Evolutionary conservation across 2,113 vertebrate species (phyloP).

Genomic region (Leptobrachium leishanense): DNA sequence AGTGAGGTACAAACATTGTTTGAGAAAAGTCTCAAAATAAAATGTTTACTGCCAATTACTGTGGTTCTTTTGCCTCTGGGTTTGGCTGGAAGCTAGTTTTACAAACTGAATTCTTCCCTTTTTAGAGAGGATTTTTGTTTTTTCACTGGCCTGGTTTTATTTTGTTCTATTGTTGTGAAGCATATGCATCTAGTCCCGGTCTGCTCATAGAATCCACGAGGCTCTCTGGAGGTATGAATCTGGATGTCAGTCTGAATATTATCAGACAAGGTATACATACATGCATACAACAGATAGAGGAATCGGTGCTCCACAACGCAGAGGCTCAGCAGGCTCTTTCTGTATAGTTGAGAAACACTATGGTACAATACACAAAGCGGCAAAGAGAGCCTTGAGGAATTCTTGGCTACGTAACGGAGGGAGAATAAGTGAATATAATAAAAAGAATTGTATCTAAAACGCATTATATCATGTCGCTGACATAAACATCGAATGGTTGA

Average conservation of each 20-base stretch:
- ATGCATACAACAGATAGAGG: neutral
- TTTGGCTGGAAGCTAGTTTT: neutral
- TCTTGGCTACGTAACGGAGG: too few species aligned
- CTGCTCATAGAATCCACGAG: neutral
- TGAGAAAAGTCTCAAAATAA: neutral
- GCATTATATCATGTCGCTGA: too few species aligned
- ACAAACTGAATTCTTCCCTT: neutral
- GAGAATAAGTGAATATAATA: too few species aligned
- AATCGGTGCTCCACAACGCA: neutral
- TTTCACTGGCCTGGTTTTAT: neutral
- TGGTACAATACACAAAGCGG: conserved; percentile 7
- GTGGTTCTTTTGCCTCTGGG: neutral
- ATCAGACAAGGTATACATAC: conserved; percentile 18
- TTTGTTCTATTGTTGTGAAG: neutral
- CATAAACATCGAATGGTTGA: too few species aligned
- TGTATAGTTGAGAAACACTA: conserved; percentile 18
- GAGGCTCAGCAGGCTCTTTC: neutral
- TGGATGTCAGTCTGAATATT: conserved; percentile 29
- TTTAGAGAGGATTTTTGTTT: neutral
- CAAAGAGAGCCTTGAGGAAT: neutral
- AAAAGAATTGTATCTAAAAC: too few species aligned
- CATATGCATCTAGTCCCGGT: neutral
- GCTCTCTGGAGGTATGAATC: conserved; percentile 8
- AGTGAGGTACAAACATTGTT: neutral
- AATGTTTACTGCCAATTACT: neutral